Conservation (phyloP, 92 coral and sea anemone species). For the Porites divaricata region DNA sequence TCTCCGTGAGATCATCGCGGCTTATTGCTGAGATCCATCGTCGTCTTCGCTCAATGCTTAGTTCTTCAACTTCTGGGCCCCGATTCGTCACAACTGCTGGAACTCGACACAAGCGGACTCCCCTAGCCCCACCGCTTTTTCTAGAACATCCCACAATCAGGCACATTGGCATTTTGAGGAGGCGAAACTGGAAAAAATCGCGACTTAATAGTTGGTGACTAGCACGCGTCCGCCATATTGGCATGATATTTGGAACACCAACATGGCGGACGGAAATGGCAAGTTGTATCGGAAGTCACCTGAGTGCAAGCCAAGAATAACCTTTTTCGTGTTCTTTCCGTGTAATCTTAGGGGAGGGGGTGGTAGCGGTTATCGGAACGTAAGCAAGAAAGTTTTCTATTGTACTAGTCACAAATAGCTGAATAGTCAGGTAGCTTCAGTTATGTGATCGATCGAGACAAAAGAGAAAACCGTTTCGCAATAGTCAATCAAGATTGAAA, state of each 20-base stretch:
- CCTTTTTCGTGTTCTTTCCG: too few relatives aligned
- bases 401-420: too few relatives aligned
- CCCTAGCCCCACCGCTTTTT: constrained; percentile 23
- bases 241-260: constrained; percentile 49
- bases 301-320: constrained; percentile 49
- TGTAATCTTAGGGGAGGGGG: too few relatives aligned
- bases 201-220: constrained; percentile 17
- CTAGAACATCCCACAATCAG: constrained; percentile 36
- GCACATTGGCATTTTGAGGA: constrained; percentile 38
- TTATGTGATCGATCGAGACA: too few relatives aligned
- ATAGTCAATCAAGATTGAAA: too few relatives aligned
- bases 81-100: constrained; percentile 36
- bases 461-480: too few relatives aligned
- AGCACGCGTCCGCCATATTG: constrained; percentile 36
- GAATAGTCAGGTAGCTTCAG: too few relatives aligned
- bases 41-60: background rate
- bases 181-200: constrained; percentile 11
- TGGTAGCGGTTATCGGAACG: too few relatives aligned
- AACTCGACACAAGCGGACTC: constrained; percentile 28
- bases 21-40: constrained; percentile 38
- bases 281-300: constrained; percentile 44
- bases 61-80: constrained; percentile 30
- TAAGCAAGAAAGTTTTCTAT: too few relatives aligned
- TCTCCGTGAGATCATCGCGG: background rate
- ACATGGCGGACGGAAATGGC: constrained; percentile 38